These are phyloP conservation scores for Kradibia gibbosae DNA, from an alignment of 1,140 invertebrate genomes.

Conservation along the genomic window DNA sequence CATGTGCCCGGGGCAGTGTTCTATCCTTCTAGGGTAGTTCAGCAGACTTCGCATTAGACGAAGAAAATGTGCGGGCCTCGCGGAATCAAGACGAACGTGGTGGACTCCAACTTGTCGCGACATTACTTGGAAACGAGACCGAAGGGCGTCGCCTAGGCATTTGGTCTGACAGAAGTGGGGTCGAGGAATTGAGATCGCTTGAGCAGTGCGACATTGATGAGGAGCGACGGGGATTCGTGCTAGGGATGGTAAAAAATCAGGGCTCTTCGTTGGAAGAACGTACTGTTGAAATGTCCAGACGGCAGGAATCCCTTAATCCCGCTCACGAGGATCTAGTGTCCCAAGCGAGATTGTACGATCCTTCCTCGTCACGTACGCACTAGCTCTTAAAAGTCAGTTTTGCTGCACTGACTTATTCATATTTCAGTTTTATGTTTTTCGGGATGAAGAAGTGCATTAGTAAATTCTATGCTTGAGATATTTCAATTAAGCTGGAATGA, in stretches of 20 bases:
- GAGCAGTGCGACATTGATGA: neutral
- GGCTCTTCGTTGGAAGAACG: constrained; percentile 50
- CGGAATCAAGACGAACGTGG: neutral
- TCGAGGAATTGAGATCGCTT: neutral
- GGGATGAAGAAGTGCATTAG: no score
- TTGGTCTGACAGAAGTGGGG: constrained; percentile 16
- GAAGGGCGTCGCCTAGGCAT: constrained; percentile 43
- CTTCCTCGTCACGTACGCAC: neutral
- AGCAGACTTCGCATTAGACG: neutral
- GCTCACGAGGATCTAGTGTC: neutral
- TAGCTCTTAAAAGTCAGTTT: neutral
- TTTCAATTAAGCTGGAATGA: no score
- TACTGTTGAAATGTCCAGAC: constrained; percentile 60
- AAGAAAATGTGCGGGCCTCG: neutral
- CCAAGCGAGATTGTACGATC: neutral
- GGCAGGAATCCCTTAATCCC: constrained; percentile 61
- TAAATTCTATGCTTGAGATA: no score
- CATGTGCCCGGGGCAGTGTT: neutral
- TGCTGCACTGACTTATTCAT: neutral
- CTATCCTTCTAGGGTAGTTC: neutral
- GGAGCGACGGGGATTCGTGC: neutral
- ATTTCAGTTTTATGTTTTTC: neutral
- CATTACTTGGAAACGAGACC: constrained; percentile 10
- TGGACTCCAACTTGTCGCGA: neutral
- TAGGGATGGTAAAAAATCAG: constrained; percentile 30